These are phyloP conservation scores for Caenorhabditis sulstoni DNA, from an alignment of 2,888 invertebrate species.

Conservation along the genomic window DNA sequence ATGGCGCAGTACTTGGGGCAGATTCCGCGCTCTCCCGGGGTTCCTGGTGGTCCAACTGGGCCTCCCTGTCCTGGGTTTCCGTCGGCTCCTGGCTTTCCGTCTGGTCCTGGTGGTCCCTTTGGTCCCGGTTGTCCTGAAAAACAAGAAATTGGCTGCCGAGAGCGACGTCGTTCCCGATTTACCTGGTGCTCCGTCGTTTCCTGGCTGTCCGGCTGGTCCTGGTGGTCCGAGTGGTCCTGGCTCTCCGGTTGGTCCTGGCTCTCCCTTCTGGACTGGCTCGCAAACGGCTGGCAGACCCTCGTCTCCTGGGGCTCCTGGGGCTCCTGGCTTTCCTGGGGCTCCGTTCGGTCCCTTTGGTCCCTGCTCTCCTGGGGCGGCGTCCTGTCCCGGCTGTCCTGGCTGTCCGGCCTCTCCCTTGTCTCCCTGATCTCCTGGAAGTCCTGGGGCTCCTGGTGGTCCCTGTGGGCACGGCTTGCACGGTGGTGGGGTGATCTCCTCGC, in stretches of 20 bases:
- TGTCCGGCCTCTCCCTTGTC: conserved; percentile 69
- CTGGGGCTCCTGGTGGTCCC: conserved; percentile 70
- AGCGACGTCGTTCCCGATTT: background rate
- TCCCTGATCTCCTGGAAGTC: conserved; percentile 73
- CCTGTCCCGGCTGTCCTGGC: conserved; percentile 67
- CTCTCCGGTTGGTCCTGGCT: conserved; percentile 71
- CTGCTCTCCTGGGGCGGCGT: conserved; percentile 66
- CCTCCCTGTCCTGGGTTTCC: conserved; percentile 67
- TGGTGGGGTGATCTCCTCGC: conserved; percentile 72
- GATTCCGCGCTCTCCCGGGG: conserved; percentile 68
- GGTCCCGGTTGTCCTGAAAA: conserved; percentile 66
- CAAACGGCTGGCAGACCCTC: conserved; percentile 61
- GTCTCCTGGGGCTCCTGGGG: conserved; percentile 70
- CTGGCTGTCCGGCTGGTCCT: conserved; percentile 71
- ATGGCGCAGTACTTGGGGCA: conserved; percentile 65
- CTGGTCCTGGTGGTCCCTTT: conserved; percentile 68
- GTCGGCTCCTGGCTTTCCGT: conserved; percentile 66
- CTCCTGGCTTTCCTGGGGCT: conserved; percentile 72
- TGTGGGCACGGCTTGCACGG: conserved; percentile 71
- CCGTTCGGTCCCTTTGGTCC: conserved; percentile 74
- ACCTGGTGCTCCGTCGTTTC: conserved; percentile 64
- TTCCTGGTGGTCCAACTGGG: conserved; percentile 66
- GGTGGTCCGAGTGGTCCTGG: conserved; percentile 73
- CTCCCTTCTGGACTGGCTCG: conserved; percentile 70
- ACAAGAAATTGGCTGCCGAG: background rate